Conservation (phyloP, 2,113 vertebrate species). For the Xiphias gladius region DNA sequence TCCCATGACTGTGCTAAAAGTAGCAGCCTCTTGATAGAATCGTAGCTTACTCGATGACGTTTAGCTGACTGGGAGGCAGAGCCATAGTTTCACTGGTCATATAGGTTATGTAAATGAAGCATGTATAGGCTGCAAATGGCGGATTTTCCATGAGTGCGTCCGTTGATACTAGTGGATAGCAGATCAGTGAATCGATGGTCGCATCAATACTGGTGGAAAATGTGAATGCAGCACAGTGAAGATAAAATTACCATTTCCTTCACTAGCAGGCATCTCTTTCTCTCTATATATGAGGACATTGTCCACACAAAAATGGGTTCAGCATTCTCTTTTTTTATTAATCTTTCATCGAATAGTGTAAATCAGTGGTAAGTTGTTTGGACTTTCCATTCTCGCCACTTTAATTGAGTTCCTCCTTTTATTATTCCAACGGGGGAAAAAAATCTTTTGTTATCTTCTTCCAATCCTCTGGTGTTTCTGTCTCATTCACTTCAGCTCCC, state of each 20-base stretch:
- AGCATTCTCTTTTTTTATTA: background rate
- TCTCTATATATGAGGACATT: background rate
- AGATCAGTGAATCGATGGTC: background rate
- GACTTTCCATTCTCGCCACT: too few relatives aligned
- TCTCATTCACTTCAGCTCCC: constrained; percentile 61
- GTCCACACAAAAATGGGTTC: background rate
- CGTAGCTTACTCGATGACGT: constrained; percentile 20
- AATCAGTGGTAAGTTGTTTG: background rate
- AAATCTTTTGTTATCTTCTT: background rate
- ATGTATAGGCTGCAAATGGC: background rate
- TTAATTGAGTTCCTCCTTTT: background rate
- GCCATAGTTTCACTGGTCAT: constrained; percentile 9
- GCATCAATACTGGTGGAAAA: background rate
- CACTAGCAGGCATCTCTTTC: background rate
- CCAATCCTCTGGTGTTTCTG: background rate
- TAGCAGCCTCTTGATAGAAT: constrained; percentile 60
- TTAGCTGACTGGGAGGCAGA: background rate
- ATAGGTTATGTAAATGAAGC: background rate
- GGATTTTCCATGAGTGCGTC: background rate
- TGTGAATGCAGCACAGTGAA: background rate
- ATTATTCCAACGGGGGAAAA: background rate
- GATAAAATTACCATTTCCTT: background rate
- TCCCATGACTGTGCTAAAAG: constrained; percentile 64
- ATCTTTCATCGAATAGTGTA: background rate
- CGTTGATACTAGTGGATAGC: background rate